Evolutionary conservation across 2,113 vertebrate genomes (phyloP), one percentile per base, ranked within the genome.

Genomic region (Corythaixoides concolor): DNA sequence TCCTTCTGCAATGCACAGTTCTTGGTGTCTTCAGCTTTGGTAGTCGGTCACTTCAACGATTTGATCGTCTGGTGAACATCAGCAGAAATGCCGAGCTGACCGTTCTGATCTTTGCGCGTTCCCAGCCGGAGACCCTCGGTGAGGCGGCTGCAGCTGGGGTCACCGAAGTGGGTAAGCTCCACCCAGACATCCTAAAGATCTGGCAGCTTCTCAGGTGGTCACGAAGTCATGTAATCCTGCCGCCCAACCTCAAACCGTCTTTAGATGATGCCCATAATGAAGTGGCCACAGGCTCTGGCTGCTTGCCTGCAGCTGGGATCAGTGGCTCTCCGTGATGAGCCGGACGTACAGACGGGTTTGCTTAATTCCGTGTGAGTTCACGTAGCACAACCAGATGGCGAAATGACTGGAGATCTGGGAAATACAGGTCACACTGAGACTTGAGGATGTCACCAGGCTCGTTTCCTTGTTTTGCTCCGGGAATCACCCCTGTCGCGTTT

Each of bases 391-490:
- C n/a, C 85, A 72, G 85, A 41, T 85, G 77, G 85, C 58, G 59
- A 93, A 93, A 47, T 12, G 56, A 32, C n/a, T 32, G 0, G 32
- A 85, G 83, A 82, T 64, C 72, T 80, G 33, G 53, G 73, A 67
- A 84, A 92, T 95, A 37, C 18, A 74, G 93, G 88, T 96, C 82
- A 74, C 3, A 5, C 53, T 15, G 16, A 91, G 78, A 52, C 70
- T 67, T 21, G 78, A 70, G 85, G 90, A 50, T 93, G 88, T 93
- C 92, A 67, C 24, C 82, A 77, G 58, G 82, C 92, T 92, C 27
- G 4, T 77, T 81, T 74, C 88, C 92, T 81, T 91, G 74, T 75
- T 85, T 84, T 77, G 79, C 88, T 81, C 83, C 75, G 85, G 93
- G 95, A 77, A 95, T 96, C 76, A 33, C 83, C 20, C 5, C 49